Percentiles rank a stretch among this genome's conserved stretches.
phyloP scores from a whole-genome alignment of 2,113 vertebrate species.

The Calidris pugnax region DNA sequence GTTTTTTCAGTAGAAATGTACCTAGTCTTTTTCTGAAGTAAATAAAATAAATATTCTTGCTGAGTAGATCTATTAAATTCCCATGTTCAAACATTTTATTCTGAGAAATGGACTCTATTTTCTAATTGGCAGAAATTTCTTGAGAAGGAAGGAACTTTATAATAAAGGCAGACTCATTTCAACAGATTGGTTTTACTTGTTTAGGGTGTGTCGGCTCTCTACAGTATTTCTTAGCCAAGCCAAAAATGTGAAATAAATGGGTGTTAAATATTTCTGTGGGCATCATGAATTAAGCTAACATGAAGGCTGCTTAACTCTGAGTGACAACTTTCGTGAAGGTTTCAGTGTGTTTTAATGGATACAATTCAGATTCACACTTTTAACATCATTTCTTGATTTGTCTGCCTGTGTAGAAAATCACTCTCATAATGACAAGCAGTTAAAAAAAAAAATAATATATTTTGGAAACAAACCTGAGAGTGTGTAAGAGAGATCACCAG shows the following conservation, averaged over 20 bases:
- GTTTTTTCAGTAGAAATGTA: not conserved
- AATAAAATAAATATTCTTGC: not conserved
- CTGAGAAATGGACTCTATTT: not conserved
- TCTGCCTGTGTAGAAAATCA: not conserved
- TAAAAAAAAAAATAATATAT: not conserved
- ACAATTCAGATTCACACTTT: not conserved
- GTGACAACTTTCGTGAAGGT: not conserved
- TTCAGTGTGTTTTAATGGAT: not conserved
- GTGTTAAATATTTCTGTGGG: not conserved
- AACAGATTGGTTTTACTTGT: not conserved
- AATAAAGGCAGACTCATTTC: not conserved
- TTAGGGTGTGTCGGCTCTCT: not conserved
- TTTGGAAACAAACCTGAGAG: not conserved
- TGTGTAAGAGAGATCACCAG: not conserved
- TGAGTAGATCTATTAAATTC: not conserved
- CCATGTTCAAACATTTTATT: not conserved
- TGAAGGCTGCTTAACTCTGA: not conserved
- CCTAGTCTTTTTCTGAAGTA: not conserved
- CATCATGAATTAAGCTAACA: not conserved
- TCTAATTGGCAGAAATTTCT: not conserved
- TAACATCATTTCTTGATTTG: not conserved
- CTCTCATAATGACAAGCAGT: not conserved
- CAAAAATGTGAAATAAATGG: not conserved
- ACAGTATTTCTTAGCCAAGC: not conserved
- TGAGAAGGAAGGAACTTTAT: not conserved